These are phyloP conservation scores for Oncopodura yosiiana DNA, from an alignment of 1,140 invertebrate genomes.

Conservation along the genomic window DNA sequence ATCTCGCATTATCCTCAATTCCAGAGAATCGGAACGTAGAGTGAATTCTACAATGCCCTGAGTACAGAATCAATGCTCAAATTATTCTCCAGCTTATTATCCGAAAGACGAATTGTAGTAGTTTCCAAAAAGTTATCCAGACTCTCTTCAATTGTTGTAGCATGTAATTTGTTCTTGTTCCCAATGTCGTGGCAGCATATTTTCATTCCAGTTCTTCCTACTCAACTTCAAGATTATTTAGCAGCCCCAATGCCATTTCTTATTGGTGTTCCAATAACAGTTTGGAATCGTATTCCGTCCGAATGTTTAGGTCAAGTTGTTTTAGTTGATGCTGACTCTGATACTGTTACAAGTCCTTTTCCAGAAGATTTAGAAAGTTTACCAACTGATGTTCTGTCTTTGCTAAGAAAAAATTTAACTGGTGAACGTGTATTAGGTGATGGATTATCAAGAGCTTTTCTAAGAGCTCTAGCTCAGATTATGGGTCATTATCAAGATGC, in stretches of 20 bases:
- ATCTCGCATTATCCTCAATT: conserved; percentile 75
- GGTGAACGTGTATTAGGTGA: conserved; percentile 57
- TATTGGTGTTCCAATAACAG: conserved; percentile 76
- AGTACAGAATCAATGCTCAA: conserved; percentile 85
- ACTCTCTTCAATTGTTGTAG: conserved; percentile 85
- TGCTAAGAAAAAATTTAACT: conserved; percentile 48
- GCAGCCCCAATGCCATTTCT: conserved; percentile 89
- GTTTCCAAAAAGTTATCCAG: conserved; percentile 74
- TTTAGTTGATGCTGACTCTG: conserved; percentile 79
- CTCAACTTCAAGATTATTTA: conserved; percentile 78
- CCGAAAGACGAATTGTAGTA: conserved; percentile 83
- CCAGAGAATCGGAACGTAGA: conserved; percentile 91
- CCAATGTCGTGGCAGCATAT: conserved; percentile 98
- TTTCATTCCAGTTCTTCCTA: conserved; percentile 85
- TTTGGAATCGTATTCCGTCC: conserved; percentile 60
- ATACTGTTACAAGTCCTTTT: conserved; percentile 72
- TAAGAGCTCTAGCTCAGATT: conserved; percentile 75
- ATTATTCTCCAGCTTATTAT: conserved; percentile 86
- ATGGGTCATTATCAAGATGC: conserved; percentile 91
- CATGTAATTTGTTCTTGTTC: conserved; percentile 83
- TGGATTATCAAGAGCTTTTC: conserved; percentile 78
- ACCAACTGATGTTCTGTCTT: conserved; percentile 47
- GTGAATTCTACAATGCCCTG: conserved; percentile 90
- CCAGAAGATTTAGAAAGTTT: conserved; percentile 68
- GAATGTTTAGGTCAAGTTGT: conserved; percentile 80